Percentiles rank a stretch among this genome's conserved stretches.
Evolutionary conservation across 35 echinoderm and acorn worm genomes (phyloP).

Genomic region (Chiridota heheva): DNA sequence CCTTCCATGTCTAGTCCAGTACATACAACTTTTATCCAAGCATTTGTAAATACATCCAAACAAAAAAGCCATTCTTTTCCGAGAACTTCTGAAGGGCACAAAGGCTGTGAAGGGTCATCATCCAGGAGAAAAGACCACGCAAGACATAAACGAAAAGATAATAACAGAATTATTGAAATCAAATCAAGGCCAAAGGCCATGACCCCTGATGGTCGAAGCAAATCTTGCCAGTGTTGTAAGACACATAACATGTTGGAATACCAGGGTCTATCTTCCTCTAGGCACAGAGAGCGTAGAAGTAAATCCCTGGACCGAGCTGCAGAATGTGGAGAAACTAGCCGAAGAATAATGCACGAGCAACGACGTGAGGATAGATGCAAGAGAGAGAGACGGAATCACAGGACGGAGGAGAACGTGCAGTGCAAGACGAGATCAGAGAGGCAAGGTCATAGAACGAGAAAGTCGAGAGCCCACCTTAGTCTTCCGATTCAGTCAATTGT

Average conservation of each 20-base stretch:
- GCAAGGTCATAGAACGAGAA: conserved; percentile 40
- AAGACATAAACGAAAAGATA: conserved; percentile 29
- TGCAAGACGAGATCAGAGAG: conserved; percentile 43
- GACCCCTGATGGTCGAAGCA: not conserved
- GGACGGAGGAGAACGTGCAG: conserved; percentile 28
- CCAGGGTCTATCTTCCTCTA: conserved; percentile 21
- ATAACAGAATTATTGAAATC: conserved; percentile 52
- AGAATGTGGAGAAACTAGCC: conserved; percentile 10
- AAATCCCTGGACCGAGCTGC: not conserved
- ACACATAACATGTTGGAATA: conserved; percentile 25
- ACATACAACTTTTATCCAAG: conserved; percentile 43
- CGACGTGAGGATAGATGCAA: conserved; percentile 19
- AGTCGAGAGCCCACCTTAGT: conserved; percentile 74
- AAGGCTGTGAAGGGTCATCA: conserved; percentile 1
- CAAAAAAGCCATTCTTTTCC: conserved; percentile 59
- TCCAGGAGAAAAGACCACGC: conserved; percentile 45
- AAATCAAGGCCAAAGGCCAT: conserved; percentile 30
- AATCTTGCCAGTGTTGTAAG: conserved; percentile 35
- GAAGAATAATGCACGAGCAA: conserved; percentile 1
- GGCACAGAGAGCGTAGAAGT: conserved; percentile 18
- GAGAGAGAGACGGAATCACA: conserved; percentile 29
- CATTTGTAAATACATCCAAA: conserved; percentile 53
- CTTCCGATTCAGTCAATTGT: conserved; percentile 75
- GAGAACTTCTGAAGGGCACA: conserved; percentile 29
- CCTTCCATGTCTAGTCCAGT: conserved; percentile 20